These are phyloP conservation scores for Pristionchus exspectatus DNA, from an alignment of 2,888 invertebrate genomes.

Conservation along the genomic window DNA sequence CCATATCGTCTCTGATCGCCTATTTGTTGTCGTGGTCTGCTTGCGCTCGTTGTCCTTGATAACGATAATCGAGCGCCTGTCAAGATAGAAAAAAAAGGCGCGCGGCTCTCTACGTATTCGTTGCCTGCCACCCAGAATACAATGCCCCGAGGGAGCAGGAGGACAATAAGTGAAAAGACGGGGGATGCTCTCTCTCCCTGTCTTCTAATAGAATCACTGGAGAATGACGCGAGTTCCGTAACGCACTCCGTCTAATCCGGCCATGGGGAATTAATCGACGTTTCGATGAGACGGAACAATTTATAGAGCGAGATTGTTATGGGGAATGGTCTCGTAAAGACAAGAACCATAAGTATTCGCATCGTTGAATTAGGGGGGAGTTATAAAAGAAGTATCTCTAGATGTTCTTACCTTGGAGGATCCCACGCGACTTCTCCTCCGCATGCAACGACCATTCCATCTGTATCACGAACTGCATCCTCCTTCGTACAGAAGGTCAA, in stretches of 20 bases:
- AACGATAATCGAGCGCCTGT: not conserved
- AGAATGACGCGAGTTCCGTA: constrained; percentile 37
- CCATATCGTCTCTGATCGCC: not conserved
- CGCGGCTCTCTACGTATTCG: not conserved
- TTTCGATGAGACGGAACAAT: not conserved
- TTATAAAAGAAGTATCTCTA: not conserved
- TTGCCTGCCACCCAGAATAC: not conserved
- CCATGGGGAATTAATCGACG: not conserved
- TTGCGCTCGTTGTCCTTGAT: not conserved
- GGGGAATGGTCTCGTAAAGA: not conserved
- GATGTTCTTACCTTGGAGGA: constrained; percentile 25
- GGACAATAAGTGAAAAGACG: constrained; percentile 6
- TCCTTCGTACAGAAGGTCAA: constrained; percentile 78
- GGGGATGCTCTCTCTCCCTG: not conserved
- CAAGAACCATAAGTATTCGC: not conserved
- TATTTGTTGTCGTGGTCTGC: not conserved
- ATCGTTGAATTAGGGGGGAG: too few species aligned
- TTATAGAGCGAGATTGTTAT: not conserved
- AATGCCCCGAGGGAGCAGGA: not conserved
- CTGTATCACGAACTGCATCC: constrained; percentile 74
- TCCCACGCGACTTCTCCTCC: constrained; percentile 62
- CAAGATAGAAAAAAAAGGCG: not conserved
- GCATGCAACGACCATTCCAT: constrained; percentile 77
- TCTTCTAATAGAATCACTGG: constrained; percentile 16
- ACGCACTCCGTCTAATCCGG: not conserved